Evolutionary conservation across 2,797 vertebrate species (phyloP).

Genomic region (Tokudaia muenninki): DNA sequence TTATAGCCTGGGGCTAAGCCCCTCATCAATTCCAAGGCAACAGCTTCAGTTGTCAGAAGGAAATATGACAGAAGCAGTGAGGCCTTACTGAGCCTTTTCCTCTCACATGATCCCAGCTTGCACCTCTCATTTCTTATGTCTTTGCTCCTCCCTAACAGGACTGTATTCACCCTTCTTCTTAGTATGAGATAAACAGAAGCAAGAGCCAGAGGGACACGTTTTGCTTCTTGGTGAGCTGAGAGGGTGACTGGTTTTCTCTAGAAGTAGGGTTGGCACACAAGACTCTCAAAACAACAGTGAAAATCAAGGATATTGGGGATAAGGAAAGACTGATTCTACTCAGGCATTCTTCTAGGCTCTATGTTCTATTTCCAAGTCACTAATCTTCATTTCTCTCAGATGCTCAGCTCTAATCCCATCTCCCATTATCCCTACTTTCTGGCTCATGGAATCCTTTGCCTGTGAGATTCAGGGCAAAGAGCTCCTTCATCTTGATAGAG

Average conservation of each 20-base stretch:
- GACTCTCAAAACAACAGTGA: background rate
- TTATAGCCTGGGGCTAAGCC: background rate
- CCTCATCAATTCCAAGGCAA: background rate
- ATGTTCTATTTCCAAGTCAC: background rate
- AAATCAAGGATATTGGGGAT: background rate
- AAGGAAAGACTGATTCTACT: background rate
- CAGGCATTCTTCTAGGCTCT: rapidly evolving
- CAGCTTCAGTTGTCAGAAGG: background rate
- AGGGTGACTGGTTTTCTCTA: background rate
- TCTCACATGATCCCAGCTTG: background rate
- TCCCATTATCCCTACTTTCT: background rate
- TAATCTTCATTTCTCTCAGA: background rate
- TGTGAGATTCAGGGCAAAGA: background rate
- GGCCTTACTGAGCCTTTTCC: background rate
- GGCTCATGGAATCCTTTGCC: background rate
- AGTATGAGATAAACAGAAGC: background rate
- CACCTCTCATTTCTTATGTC: background rate
- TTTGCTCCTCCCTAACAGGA: background rate
- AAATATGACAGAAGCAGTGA: background rate
- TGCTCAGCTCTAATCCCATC: background rate
- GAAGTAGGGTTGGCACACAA: background rate
- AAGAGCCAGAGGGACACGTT: background rate
- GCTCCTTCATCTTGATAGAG: background rate
- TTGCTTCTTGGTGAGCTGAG: background rate
- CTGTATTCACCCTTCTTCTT: background rate